Evolutionary conservation across 2,888 invertebrate species (phyloP).

Genomic region (Sphaerophoria taeniata): DNA sequence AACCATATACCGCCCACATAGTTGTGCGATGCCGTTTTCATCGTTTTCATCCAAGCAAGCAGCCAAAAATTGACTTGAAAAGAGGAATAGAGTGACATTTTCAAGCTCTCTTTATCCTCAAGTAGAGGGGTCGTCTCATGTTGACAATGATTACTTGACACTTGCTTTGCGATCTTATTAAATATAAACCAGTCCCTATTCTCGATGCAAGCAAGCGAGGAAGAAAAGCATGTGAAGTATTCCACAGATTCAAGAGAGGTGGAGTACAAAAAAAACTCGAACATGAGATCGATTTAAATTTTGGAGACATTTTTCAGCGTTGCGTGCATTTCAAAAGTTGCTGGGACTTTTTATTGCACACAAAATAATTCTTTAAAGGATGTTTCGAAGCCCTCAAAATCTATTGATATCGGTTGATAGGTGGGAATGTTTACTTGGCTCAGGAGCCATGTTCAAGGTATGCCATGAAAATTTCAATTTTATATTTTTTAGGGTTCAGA

Average conservation of each 20-base stretch:
- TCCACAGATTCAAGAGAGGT: background rate
- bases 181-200: conserved; percentile 20
- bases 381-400: too few relatives aligned
- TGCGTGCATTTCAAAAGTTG: conserved; percentile 29
- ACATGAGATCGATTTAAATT: conserved; percentile 57
- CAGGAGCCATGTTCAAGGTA: too few relatives aligned
- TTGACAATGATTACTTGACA: conserved; percentile 71
- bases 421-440: too few relatives aligned
- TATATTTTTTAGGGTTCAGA: too few relatives aligned
- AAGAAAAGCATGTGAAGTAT: background rate
- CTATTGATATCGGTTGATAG: too few relatives aligned
- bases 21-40: background rate
- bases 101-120: conserved; percentile 27
- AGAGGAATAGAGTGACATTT: conserved; percentile 4
- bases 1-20: background rate
- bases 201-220: background rate
- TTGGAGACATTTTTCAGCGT: conserved; percentile 52
- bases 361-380: too few relatives aligned
- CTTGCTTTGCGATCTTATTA: conserved; percentile 63
- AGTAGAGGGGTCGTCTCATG: conserved; percentile 48
- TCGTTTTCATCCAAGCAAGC: background rate
- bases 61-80: background rate
- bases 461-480: too few relatives aligned
- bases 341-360: too few relatives aligned
- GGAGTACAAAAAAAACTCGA: conserved; percentile 5